Evolutionary conservation across 2,888 invertebrate genomes (phyloP), one percentile per base, ranked within the genome.

Genomic region (Odontocerum albicorne): DNA sequence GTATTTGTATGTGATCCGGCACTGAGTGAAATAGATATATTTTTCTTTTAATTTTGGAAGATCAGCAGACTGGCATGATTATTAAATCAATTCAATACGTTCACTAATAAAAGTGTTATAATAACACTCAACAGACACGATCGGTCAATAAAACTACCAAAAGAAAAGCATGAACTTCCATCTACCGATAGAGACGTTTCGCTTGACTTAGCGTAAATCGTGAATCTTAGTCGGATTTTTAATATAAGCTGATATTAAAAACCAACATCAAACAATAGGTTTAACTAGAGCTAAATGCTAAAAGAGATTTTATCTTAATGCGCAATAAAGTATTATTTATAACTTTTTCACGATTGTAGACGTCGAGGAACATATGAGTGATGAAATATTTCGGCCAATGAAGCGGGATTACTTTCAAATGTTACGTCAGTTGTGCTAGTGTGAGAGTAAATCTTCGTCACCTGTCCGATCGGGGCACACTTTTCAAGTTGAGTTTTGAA

Each of bases 281-380:
- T 40, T 38, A 21, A 50, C 42, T 22, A 16, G 31, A 40, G 44
- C 44, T 10, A 51, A 51, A 53, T 53, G 43, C 53, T 53, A 53
- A 53, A 46, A 46, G 46, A 53, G 53, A 53, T 53, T 45, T 53
- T 46, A 53, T 53, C 53, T 53, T 54, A 54, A 54, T 56, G 56
- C 42, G 56, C 47, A 52, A 47, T 56, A 56, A 52, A 52, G 40
- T 27, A 36, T 42, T 43, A 36, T 52, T 56, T 56, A 52, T 52
- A 56, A 47, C 56, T 45, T 56, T 52, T 52, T 43, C 56, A 56
- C 56, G 56, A 56, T 50, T 42, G 44, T 55, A 32, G 40, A 32
- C 35, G 3, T 2, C 17, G 21, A 1, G 1, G 13, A 12, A 20
- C 33, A 27, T 31, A 13, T 15, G 35, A 31, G 49, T 55, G 55